These are phyloP conservation scores for Polymixis flavicincta DNA, from an alignment of 2,888 invertebrate species.

Conservation along the genomic window DNA sequence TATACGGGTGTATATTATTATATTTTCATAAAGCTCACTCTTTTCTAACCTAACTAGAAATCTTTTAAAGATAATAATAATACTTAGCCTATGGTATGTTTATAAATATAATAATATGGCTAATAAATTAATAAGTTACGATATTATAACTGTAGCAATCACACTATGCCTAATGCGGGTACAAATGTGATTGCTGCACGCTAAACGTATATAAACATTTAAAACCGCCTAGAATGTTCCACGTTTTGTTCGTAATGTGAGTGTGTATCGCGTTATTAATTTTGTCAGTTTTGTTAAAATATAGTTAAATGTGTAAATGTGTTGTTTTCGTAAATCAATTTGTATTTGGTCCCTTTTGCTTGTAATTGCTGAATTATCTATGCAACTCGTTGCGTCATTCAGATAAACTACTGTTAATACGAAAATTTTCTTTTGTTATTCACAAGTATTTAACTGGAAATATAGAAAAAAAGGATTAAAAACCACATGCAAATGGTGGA, in stretches of 20 bases:
- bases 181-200: constrained; percentile 76
- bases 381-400: constrained; percentile 76
- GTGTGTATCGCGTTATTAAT: constrained; percentile 79
- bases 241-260: constrained; percentile 76
- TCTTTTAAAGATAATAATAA: constrained; percentile 89
- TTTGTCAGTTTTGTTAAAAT: constrained; percentile 86
- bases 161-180: constrained; percentile 70
- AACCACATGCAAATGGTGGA: constrained; percentile 79
- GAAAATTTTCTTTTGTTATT: constrained; percentile 80
- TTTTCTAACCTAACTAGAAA: constrained; percentile 88
- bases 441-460: constrained; percentile 77
- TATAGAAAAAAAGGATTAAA: constrained; percentile 69
- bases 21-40: constrained; percentile 89
- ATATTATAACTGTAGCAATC: constrained; percentile 78
- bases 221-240: constrained; percentile 84
- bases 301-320: constrained; percentile 75
- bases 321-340: constrained; percentile 80
- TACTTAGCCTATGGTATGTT: constrained; percentile 90
- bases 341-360: constrained; percentile 90
- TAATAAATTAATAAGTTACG: constrained; percentile 88
- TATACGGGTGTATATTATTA: constrained; percentile 83
- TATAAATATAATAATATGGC: constrained; percentile 90
- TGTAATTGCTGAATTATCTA: constrained; percentile 86
- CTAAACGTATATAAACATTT: constrained; percentile 74
- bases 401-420: constrained; percentile 81